Percentiles rank a stretch among this genome's conserved stretches.
phyloP scores from a whole-genome alignment of 2,113 vertebrate genomes.

The Emydura subglobosa region DNA sequence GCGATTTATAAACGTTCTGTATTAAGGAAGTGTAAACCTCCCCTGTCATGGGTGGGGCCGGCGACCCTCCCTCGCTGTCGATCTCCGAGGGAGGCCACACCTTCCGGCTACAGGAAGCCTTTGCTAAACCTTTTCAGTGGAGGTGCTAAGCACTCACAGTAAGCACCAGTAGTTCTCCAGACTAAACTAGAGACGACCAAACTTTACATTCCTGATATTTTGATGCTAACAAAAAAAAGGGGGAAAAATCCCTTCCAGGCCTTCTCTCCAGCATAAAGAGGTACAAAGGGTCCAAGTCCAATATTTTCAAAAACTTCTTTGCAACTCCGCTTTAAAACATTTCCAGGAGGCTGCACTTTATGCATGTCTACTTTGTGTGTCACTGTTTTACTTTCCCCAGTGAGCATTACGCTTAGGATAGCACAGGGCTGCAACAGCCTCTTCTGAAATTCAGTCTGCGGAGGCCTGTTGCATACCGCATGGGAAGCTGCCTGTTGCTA shows the following conservation, averaged over 20 bases:
- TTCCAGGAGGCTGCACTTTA: neutral
- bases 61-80: too few relatives aligned
- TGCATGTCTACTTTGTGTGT: neutral
- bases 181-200: neutral
- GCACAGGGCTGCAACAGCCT: neutral
- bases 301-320: neutral
- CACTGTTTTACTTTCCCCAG: neutral
- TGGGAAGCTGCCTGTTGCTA: neutral
- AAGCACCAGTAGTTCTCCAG: rapidly evolving
- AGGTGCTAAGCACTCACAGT: neutral
- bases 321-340: neutral
- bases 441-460: neutral
- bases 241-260: neutral
- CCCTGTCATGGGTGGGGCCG: too few relatives aligned
- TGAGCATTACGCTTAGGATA: rapidly evolving
- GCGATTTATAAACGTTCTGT: neutral
- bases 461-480: too few relatives aligned
- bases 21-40: neutral
- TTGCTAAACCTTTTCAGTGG: rapidly evolving
- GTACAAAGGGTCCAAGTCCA: neutral
- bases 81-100: too few relatives aligned
- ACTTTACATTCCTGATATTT: neutral
- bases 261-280: neutral
- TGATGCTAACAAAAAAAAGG: neutral
- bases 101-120: neutral